Base-by-base conservation (phyloP, 2,113 vertebrate genomes). In the Chamaea fasciata region DNA sequence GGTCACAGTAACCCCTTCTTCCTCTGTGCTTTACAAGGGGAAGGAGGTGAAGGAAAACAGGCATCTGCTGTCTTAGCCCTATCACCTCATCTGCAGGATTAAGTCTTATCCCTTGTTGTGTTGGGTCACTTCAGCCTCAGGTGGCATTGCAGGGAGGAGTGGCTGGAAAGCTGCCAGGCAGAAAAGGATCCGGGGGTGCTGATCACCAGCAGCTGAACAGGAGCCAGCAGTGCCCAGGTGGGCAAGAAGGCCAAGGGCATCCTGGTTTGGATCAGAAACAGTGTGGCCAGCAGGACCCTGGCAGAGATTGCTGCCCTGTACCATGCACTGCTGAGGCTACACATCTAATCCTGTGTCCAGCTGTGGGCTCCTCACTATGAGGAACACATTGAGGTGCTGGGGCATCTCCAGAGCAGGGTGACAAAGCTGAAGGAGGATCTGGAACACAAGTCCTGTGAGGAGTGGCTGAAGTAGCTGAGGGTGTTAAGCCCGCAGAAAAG, bases 41-140 rank as follows among this genome's bases (percentile, higher is more conserved):
- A 39, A 77, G 77, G 31, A 79, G 21, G 7, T 41, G 56, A 33
- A 70, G 44, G 41, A 83, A 64, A 90, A 57, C 1, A 68, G 30
- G 44, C 30, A 75, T 41, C 37, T 52, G 41, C 24, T 83, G 1
- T 41, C 63, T 79, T 27, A 52, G 37, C 31, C 71, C 33, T 46
- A 13, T 31, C 13, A 31, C 10, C n/a, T 76, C 46, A 83, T 15
- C n/a, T 77, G 31, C 41, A 80, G 76, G 31, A 64, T 60, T 65
- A 87, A 82, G 6, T 64, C 27, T 83, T 55, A 28, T 11, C 15
- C 35, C 22, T 60, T 53, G 17, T 23, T 53, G 33, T 24, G 15
- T 18, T 47, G 60, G 65, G 33, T 42, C 30, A 42, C 41, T 62
- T 64, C 0, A 3, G 2, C 15, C 0, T 0, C 47, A 33, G 35